Conservation (phyloP, 2,888 invertebrate genomes). For the Arctia plantaginis region DNA sequence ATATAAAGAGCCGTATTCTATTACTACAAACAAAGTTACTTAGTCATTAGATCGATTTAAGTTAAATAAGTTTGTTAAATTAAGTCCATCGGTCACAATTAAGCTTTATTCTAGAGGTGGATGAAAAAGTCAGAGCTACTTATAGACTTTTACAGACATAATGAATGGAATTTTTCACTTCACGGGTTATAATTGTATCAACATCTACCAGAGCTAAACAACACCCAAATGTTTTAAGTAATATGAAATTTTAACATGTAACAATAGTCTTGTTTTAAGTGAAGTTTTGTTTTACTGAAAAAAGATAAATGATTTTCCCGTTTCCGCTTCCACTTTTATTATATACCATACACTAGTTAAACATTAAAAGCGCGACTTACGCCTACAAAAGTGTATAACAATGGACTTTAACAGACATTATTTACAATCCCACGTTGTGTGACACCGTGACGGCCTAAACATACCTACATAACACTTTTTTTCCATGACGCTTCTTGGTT, state of each 20-base stretch:
- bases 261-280: no score
- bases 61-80: no score
- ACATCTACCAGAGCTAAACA: no score
- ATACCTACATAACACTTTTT: constrained; percentile 20
- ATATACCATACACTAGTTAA: constrained; percentile 28
- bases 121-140: no score
- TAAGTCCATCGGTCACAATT: no score
- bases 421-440: constrained; percentile 52
- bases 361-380: constrained; percentile 40
- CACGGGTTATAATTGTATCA: no score
- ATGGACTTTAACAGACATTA: constrained; percentile 36
- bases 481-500: not conserved
- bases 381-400: constrained; percentile 37
- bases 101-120: no score
- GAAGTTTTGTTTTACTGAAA: no score
- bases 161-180: no score
- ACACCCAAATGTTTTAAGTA: no score
- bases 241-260: not conserved
- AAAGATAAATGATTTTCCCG: not conserved
- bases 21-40: not conserved
- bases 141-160: no score
- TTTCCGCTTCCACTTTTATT: constrained; percentile 14
- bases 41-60: not conserved
- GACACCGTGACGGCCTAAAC: constrained; percentile 57
- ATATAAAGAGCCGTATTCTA: no score